Conservation (phyloP, 2,888 invertebrate species). For the Eupithecia dodoneata region DNA sequence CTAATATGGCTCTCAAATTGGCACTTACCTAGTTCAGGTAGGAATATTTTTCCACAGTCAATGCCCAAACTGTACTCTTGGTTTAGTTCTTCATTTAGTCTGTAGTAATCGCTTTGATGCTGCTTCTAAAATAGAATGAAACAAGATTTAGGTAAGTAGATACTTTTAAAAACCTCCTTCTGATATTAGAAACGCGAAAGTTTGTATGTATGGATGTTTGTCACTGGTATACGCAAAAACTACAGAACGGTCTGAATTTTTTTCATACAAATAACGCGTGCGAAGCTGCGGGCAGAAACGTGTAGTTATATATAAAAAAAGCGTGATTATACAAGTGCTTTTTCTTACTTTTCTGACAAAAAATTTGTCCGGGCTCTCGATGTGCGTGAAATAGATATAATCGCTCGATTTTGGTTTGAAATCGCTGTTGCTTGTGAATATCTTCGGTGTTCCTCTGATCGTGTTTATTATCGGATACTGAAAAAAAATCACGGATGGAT, state of each 20-base stretch:
- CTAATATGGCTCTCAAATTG: neutral
- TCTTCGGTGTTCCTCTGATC: constrained; percentile 61
- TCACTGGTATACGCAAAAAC: too few species aligned
- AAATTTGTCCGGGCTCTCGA: constrained; percentile 87
- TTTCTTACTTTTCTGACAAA: constrained; percentile 86
- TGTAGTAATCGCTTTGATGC: constrained; percentile 64
- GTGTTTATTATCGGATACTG: constrained; percentile 63
- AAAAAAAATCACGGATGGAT: constrained; percentile 41
- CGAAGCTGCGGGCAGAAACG: too few species aligned
- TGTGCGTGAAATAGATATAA: constrained; percentile 82
- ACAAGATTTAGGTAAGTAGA: neutral
- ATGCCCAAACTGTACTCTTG: constrained; percentile 63
- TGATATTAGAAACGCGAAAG: too few species aligned
- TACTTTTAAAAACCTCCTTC: neutral
- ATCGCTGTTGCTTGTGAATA: constrained; percentile 62
- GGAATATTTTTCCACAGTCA: constrained; percentile 64
- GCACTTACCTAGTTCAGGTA: constrained; percentile 78
- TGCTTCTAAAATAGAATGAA: constrained; percentile 54
- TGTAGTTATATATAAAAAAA: neutral
- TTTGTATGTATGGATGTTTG: too few species aligned
- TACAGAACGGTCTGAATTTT: too few species aligned
- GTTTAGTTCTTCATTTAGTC: constrained; percentile 76
- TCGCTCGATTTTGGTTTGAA: constrained; percentile 69
- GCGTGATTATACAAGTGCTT: neutral
- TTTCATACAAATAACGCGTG: too few species aligned